Conservation (phyloP, 1,140 invertebrate species). For the Daktulosphaira vitifoliae region DNA sequence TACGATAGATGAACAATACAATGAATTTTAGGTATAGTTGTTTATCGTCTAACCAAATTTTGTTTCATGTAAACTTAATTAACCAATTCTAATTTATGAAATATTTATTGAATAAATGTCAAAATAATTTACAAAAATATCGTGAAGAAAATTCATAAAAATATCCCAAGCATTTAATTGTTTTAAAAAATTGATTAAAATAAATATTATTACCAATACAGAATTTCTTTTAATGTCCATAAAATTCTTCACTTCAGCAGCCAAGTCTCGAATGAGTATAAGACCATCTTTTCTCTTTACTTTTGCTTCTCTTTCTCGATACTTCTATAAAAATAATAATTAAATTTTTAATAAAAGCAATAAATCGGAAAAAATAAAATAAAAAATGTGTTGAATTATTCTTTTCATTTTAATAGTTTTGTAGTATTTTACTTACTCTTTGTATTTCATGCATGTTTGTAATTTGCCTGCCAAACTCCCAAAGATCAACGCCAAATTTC, state of each 20-base stretch:
- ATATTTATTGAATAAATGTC: no score
- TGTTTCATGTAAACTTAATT: no score
- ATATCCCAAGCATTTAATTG: no score
- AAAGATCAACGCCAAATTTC: slow-evolving; percentile 78
- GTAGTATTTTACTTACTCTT: slow-evolving; percentile 55
- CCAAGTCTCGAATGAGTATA: slow-evolving; percentile 69
- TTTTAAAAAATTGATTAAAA: no score
- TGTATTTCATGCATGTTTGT: slow-evolving; percentile 81
- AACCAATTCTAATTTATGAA: no score
- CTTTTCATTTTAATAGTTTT: not conserved
- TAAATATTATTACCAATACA: slow-evolving; percentile 58
- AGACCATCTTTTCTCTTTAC: slow-evolving; percentile 72
- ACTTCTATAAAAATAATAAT: slow-evolving; percentile 53
- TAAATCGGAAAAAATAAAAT: not conserved
- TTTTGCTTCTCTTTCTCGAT: slow-evolving; percentile 60
- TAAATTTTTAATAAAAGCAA: no score
- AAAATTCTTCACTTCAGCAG: slow-evolving; percentile 76
- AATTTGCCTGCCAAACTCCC: slow-evolving; percentile 75
- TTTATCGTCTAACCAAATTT: no score
- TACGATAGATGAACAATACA: no score
- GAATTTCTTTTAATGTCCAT: slow-evolving; percentile 85
- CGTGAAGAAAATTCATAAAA: no score
- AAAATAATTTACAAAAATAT: no score
- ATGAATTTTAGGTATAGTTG: no score
- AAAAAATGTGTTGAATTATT: no score